Conservation (phyloP, 92 coral and sea anemone genomes). For the Meandrina meandrites region DNA sequence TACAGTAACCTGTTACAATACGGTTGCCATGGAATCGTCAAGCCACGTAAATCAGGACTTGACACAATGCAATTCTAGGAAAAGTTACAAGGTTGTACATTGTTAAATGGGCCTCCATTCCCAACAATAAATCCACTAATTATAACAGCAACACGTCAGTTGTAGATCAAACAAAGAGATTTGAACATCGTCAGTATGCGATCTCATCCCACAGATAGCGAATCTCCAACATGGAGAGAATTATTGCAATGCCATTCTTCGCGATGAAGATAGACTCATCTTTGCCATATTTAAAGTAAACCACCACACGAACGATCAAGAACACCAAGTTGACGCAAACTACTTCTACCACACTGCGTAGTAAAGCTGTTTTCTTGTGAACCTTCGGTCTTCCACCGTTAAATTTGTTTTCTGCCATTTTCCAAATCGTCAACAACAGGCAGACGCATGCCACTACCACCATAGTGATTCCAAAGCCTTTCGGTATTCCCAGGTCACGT, state of each 20-base stretch:
- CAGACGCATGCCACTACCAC: constrained; percentile 39
- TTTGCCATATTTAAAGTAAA: constrained; percentile 32
- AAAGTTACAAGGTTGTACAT: too few species aligned
- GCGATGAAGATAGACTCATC: constrained; percentile 13
- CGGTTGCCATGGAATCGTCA: too few species aligned
- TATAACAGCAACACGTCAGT: too few species aligned
- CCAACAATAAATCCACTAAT: too few species aligned
- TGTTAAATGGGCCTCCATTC: too few species aligned
- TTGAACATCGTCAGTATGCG: too few species aligned
- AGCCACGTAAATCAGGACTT: too few species aligned
- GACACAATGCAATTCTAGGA: too few species aligned
- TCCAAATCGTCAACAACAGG: constrained; percentile 38
- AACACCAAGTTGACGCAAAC: constrained; percentile 43
- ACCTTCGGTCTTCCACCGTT: background rate
- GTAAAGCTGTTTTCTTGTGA: background rate
- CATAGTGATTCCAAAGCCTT: constrained; percentile 22
- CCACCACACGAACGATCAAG: constrained; percentile 38
- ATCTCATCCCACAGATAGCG: background rate
- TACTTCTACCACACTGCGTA: background rate
- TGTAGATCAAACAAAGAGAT: too few species aligned
- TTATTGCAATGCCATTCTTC: constrained; percentile 35
- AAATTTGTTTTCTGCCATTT: constrained; percentile 48
- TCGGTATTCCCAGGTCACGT: background rate
- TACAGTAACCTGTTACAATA: too few species aligned
- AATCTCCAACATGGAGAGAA: constrained; percentile 18